These are phyloP conservation scores for Palythoa caribaeorum DNA, from an alignment of 92 coral and sea anemone genomes.

Conservation along the genomic window DNA sequence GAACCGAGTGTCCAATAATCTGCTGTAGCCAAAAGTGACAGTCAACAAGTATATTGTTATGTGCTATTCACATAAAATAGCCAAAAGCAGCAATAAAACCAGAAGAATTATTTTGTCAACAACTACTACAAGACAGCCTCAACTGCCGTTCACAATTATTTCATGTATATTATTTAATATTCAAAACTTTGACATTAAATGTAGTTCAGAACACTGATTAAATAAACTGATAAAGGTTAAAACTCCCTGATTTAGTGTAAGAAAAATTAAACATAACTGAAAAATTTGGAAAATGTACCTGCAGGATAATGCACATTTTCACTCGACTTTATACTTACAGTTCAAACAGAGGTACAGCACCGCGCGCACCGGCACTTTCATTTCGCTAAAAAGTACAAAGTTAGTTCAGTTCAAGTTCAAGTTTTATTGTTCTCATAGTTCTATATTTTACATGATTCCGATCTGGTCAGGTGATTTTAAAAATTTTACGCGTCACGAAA, in stretches of 20 bases:
- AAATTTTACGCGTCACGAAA: conserved; percentile 16
- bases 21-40: no score
- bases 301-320: background rate
- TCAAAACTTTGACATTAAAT: conserved; percentile 9
- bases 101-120: background rate
- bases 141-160: conserved; percentile 25
- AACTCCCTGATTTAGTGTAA: background rate
- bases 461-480: conserved; percentile 24
- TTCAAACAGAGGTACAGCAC: conserved; percentile 14
- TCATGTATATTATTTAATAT: background rate
- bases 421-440: no score
- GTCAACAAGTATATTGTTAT: no score
- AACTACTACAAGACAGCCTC: conserved; percentile 17
- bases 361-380: background rate
- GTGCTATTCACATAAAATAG: no score
- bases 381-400: background rate
- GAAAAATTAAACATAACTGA: background rate
- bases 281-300: background rate
- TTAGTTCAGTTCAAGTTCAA: no score
- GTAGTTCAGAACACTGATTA: background rate
- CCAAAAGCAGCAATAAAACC: no score
- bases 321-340: conserved; percentile 1
- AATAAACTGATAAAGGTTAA: background rate
- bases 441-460: no score
- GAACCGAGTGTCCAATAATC: no score